A percentile compares a stretch with the other conserved stretches of the same genome.
phyloP scores from a whole-genome alignment of 2,797 vertebrate genomes.

The Coccyzus lansbergi region DNA sequence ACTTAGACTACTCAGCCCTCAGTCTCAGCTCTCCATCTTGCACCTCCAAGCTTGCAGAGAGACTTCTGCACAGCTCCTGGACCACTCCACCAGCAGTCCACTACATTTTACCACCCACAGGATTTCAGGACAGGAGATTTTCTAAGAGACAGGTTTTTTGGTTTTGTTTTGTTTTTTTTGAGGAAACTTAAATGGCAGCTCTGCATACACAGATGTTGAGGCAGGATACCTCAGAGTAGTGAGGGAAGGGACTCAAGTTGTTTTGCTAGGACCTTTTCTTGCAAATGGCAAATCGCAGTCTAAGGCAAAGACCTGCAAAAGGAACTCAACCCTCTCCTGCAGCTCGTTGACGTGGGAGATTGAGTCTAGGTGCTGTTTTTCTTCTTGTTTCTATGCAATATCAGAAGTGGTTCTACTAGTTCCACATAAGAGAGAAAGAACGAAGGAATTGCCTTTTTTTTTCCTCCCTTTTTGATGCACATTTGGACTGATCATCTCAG shows the following conservation, averaged over 20 bases:
- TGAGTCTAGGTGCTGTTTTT: not conserved
- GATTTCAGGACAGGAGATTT: not conserved
- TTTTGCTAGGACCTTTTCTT: not conserved
- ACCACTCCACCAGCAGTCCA: not conserved
- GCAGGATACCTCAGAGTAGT: not conserved
- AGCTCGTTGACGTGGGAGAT: rapidly evolving
- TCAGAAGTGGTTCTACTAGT: not conserved
- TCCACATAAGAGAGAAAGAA: not conserved
- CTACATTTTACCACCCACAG: not conserved
- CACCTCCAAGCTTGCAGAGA: not conserved
- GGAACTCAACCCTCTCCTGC: not conserved
- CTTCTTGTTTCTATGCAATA: not conserved
- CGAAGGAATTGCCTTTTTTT: not conserved
- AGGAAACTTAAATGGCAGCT: not conserved
- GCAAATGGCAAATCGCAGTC: not conserved
- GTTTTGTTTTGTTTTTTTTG: too few species aligned
- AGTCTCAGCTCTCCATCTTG: not conserved
- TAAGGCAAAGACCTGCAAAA: not conserved
- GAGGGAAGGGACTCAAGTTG: not conserved
- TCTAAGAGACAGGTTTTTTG: not conserved
- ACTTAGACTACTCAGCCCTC: rapidly evolving
- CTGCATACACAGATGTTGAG: not conserved
- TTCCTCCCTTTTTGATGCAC: not conserved
- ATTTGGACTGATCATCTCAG: not conserved
- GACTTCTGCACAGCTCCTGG: not conserved